Base-by-base conservation (phyloP, 2,888 invertebrate genomes). In the Drosophila longiperda region DNA sequence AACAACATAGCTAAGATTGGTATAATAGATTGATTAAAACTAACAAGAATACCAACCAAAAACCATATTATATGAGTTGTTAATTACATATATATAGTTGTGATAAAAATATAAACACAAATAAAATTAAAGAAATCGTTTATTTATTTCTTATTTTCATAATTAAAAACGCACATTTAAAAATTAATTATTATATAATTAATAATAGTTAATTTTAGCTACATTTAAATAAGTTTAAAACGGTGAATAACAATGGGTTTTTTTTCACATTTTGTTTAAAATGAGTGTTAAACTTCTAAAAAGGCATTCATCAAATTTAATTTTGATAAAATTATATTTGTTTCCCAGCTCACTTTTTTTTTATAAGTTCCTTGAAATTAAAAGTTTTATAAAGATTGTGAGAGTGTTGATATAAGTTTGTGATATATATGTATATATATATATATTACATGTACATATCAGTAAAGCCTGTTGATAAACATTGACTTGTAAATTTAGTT, bases 401-500 rank as follows among this genome's bases (percentile, higher is more conserved):
- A 11, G 11, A 33, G 5, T 12, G 12, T 34, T 34, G 33, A 34
- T 34, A 11, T 34, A 34, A 34, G 3, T 34, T 34, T 34, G 3
- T 8, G 3, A 17, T 1, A 9, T 38, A 3, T 17, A 0, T n/a
- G 17, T 17, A 17, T 17, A 20, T 20, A 20, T 20, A 45, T 20
- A 45, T 38, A n/a, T 5, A 7, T 26, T 7, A 29, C 29, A 29
- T 20, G 17, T 29, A 61, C 20, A 52, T 29, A 50, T 26, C 33
- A 26, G 26, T 20, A 29, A 20, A 38, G 9, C 9, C 9, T n/a
- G 36, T 48, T 36, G 36, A 11, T 33, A 32, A 45, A 34, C 8
- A 32, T 53, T 36, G 64, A 53, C 36, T 36, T 29, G 17, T 40
- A 33, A 60, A 61, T 52, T 53, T 9, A 57, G 42, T 15, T 33